Evolutionary conservation across 2,113 vertebrate species (phyloP), one percentile per base, ranked within the genome.

Genomic region (Apeltes quadracus): DNA sequence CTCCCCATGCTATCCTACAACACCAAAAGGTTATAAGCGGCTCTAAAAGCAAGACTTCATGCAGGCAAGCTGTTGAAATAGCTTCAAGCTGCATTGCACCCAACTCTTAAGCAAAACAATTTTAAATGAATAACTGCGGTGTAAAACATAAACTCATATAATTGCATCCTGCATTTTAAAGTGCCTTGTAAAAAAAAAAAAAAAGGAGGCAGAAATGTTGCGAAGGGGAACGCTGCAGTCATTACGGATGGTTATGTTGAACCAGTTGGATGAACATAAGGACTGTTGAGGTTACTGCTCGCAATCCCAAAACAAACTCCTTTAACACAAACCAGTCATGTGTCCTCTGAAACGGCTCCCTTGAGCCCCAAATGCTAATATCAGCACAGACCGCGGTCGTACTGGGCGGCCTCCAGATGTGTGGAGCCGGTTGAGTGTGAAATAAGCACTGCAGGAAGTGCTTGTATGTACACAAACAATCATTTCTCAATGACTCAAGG

Each of bases 11-110:
- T 77, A 75, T 61, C 78, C 76, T 74, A 81, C 62, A 79, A 54
- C 69, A 64, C 78, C 27, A 29, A 69, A 78, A 86, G 82, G 88
- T 91, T 91, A 91, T 91, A 88, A 86, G 81, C 83, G 61, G 74
- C 76, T 85, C 71, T 84, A 75, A 87, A 89, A 82, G 87, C 80
- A 65, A 55, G 75, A 69, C 79, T 74, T 83, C 84, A 88, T 77
- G 78, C 84, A 66, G 89, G 84, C 81, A 84, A 84, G 78, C 83
- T 88, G 86, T 75, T 89, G 76, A 77, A 89, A 85, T 78, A 51
- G 72, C 72, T 87, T 58, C 38, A 38, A 76, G 76, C 79, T 83
- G 84, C 81, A 85, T 84, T 82, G 79, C 61, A 46, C 65, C 71
- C 46, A 20, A 68, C 68, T 78, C 83, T 61, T 83, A 55, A 80